Evolutionary conservation across 2,888 invertebrate genomes (phyloP).

Genomic region (Corythucha ciliata): DNA sequence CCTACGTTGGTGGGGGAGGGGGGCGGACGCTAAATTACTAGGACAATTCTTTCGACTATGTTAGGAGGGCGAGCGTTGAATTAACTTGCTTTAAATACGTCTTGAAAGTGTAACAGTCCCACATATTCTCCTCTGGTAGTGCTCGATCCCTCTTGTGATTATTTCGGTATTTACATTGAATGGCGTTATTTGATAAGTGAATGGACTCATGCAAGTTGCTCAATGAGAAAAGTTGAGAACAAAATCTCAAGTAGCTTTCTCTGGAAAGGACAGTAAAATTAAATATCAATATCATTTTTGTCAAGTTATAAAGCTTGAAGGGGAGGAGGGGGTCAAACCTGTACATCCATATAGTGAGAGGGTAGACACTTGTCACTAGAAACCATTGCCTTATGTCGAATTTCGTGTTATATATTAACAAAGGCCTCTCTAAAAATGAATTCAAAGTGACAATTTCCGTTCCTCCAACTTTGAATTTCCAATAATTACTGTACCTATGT

Average conservation of each 20-base stretch:
- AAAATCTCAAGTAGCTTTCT: conserved; percentile 49
- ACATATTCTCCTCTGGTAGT: conserved; percentile 74
- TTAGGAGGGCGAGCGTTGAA: no score
- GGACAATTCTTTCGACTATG: not conserved
- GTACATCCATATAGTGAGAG: conserved; percentile 50
- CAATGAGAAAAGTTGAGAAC: conserved; percentile 45
- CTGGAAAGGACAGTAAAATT: conserved; percentile 34
- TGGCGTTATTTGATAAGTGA: conserved; percentile 49
- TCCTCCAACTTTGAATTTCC: not conserved
- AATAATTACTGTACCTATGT: conserved; percentile 42
- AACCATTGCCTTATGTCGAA: conserved; percentile 53
- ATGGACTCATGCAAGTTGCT: conserved; percentile 47
- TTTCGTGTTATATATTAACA: conserved; percentile 48
- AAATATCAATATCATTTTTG: not conserved
- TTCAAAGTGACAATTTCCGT: not conserved
- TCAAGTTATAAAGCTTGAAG: not conserved
- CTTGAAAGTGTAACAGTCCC: conserved; percentile 65
- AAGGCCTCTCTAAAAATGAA: conserved; percentile 46
- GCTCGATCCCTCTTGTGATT: conserved; percentile 46
- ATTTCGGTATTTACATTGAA: conserved; percentile 43
- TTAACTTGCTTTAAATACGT: conserved; percentile 47
- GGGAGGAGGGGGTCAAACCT: conserved; percentile 39
- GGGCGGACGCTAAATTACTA: no score
- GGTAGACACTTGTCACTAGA: conserved; percentile 49
- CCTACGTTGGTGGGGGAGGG: no score